phyloP scores from a whole-genome alignment of 2,888 invertebrate genomes.

The Lutraria lutraria region DNA sequence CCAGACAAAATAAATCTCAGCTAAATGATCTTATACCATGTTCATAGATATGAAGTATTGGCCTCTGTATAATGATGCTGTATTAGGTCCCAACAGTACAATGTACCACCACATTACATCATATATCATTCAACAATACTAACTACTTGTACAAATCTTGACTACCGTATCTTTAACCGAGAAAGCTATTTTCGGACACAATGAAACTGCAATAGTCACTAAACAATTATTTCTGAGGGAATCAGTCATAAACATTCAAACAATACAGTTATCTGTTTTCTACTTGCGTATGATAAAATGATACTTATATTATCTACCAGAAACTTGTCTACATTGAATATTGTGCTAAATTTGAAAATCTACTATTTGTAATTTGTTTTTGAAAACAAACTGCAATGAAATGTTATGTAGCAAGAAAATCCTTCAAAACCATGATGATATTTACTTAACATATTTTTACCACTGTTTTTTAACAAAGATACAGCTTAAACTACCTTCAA shows the following conservation, averaged over 20 bases:
- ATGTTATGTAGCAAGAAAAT: constrained; percentile 23
- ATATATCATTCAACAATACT: neutral
- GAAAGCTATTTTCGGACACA: neutral
- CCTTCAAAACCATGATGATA: neutral
- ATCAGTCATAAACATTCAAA: neutral
- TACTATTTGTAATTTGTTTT: neutral
- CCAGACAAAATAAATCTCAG: neutral
- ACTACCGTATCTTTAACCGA: neutral
- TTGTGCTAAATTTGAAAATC: neutral
- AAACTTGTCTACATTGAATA: neutral
- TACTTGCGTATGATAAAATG: neutral
- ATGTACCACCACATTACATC: neutral
- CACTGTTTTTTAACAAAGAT: neutral
- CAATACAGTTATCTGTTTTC: neutral
- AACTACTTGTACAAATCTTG: neutral
- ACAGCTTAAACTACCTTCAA: neutral
- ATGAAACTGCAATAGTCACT: neutral
- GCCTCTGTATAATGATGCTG: neutral
- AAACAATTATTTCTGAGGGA: neutral
- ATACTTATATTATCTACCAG: neutral
- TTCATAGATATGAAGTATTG: neutral
- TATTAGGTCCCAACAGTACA: constrained; percentile 9
- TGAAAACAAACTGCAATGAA: constrained; percentile 3
- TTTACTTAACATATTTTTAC: neutral
- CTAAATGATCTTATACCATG: neutral